Evolutionary conservation across 2,113 vertebrate genomes (phyloP), one percentile per base, ranked within the genome.

Genomic region (Istiophorus platypterus): DNA sequence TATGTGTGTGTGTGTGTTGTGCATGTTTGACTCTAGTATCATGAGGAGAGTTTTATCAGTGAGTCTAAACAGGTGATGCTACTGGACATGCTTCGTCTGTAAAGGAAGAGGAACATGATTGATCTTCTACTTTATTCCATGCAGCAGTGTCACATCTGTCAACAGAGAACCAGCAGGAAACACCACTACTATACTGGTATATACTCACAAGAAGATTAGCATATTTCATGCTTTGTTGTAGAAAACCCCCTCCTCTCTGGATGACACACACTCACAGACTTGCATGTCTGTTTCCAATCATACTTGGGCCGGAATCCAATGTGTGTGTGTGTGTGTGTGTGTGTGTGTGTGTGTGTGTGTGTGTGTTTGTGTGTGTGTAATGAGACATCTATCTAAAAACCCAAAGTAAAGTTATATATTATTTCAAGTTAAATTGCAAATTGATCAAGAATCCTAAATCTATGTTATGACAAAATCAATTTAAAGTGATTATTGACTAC

Each of bases 221-320:
- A 63, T 67, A 70, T 78, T 78, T 85, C 31, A 82, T 31, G 69
- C 81, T 75, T 67, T 80, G 62, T 70, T 83, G 85, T 72, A 52
- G 78, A 72, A 34, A 83, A 91, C 75, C 76, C 80, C 76, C 71
- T 68, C 66, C 78, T 68, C 66, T 31, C 76, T 66, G 57, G 66
- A 11, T 65, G 62, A 31, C 37, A 68, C 15, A 52, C 65, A 51
- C 22, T 26, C 72, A 54, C 37, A 76, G 39, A 72, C 31, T 56
- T 41, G 29, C 31, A 45, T 51, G 90, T 84, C 90, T 92, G 90
- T 86, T 92, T 92, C 77, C 87, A 91, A 90, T 91, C 90, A 91
- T 61, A 57, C 27, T 70, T 47, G 18, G 81, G 63, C 75, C 71
- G 78, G 54, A 85, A 78, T 85, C 72, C 74, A 71, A 67, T 12